Evolutionary conservation across 2,888 invertebrate genomes (phyloP).

Genomic region (Quadroppia sp.): DNA sequence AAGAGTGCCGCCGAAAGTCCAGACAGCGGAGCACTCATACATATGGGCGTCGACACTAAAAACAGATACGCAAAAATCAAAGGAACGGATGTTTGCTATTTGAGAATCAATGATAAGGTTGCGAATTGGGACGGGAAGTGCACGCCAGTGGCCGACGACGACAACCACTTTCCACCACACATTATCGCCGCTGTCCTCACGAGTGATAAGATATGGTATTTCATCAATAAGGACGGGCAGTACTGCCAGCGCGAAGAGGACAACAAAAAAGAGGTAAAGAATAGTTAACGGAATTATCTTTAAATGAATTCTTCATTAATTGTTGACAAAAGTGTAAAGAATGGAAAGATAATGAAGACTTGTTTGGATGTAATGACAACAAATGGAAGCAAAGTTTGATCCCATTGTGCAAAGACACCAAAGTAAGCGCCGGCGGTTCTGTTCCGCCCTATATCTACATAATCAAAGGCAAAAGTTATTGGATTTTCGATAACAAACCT

Average conservation of each 20-base stretch:
- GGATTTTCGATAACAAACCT: background rate
- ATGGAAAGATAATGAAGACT: slow-evolving; percentile 17
- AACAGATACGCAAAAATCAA: slow-evolving; percentile 3
- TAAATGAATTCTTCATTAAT: background rate
- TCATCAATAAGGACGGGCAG: background rate
- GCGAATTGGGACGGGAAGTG: background rate
- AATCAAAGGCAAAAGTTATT: background rate
- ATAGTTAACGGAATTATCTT: background rate
- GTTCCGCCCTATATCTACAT: background rate
- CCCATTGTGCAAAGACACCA: background rate
- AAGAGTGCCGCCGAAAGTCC: background rate
- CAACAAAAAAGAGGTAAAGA: background rate
- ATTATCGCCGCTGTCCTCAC: background rate
- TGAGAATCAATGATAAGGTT: background rate
- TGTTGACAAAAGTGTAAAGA: background rate
- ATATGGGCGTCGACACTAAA: background rate
- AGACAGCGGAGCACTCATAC: background rate
- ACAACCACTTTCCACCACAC: slow-evolving; percentile 8
- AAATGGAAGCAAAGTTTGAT: background rate
- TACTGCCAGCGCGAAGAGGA: background rate
- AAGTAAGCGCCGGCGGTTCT: background rate
- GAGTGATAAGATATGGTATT: background rate
- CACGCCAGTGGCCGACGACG: background rate
- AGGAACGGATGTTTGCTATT: background rate
- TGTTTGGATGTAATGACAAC: slow-evolving; percentile 9